Conservation (phyloP, 2,113 vertebrate species). For the Chaetodon trifascialis region DNA sequence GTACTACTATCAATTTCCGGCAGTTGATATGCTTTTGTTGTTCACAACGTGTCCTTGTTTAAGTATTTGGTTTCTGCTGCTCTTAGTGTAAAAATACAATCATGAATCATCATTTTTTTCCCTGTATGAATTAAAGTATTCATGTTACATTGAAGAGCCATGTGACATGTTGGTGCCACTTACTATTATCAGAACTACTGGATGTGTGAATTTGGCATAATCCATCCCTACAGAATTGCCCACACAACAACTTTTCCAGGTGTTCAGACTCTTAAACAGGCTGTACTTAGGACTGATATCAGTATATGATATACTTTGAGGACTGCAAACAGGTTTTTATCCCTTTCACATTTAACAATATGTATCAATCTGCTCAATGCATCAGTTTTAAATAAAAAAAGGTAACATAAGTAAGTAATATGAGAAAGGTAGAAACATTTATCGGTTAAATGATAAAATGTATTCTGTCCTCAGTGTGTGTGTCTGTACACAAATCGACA, state of each 20-base stretch:
- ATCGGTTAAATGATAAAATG: no score
- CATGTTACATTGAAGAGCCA: neutral
- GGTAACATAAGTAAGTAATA: no score
- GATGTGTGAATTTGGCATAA: slow-evolving; percentile 8
- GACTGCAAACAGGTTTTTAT: neutral
- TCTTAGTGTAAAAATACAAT: slow-evolving; percentile 34
- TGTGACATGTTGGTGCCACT: neutral
- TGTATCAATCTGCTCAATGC: neutral
- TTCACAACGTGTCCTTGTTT: slow-evolving; percentile 42
- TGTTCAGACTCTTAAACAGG: neutral
- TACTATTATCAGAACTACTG: neutral
- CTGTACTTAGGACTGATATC: neutral
- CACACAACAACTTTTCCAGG: neutral
- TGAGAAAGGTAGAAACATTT: no score
- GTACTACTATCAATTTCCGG: slow-evolving; percentile 66
- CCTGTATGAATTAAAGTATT: neutral
- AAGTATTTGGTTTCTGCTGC: slow-evolving; percentile 50
- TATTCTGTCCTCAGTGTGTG: no score
- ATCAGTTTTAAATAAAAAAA: neutral
- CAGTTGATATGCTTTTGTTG: slow-evolving; percentile 58
- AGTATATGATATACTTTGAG: no score
- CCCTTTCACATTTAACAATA: neutral
- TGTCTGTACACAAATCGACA: no score
- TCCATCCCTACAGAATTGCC: neutral
- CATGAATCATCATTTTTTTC: neutral